phyloP scores from a whole-genome alignment of 2,888 invertebrate species.

The Eurytoma californica region DNA sequence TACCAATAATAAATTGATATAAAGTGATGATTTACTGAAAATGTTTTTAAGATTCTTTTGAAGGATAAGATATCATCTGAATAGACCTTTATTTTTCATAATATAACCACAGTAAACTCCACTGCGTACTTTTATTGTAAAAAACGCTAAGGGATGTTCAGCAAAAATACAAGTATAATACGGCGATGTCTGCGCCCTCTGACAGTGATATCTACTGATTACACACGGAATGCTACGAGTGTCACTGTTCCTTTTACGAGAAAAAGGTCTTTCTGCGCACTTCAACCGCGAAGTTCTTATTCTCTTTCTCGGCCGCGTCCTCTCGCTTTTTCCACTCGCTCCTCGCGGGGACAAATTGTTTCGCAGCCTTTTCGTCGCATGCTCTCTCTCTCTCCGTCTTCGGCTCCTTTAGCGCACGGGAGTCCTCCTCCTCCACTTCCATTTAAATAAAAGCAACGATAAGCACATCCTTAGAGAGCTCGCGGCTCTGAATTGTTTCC shows the following conservation, averaged over 20 bases:
- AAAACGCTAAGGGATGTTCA: not conserved
- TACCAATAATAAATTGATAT: too few relatives aligned
- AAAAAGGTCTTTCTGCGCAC: too few relatives aligned
- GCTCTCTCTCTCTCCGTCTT: not conserved
- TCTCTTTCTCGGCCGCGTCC: not conserved
- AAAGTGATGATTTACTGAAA: too few relatives aligned
- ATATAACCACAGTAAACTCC: too few relatives aligned
- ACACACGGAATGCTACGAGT: too few relatives aligned
- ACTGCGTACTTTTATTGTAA: too few relatives aligned
- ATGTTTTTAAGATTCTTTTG: too few relatives aligned
- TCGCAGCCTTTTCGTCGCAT: constrained; percentile 18
- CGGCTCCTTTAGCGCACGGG: not conserved
- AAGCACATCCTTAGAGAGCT: constrained; percentile 73
- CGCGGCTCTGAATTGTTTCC: constrained; percentile 74
- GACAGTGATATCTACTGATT: not conserved
- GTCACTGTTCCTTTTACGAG: too few relatives aligned
- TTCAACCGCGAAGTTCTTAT: too few relatives aligned
- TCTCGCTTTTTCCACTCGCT: not conserved
- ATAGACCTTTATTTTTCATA: too few relatives aligned
- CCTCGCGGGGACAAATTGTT: constrained; percentile 55
- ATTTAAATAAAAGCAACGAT: constrained; percentile 75
- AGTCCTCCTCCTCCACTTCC: constrained; percentile 67
- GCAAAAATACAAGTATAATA: not conserved
- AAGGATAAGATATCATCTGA: too few relatives aligned
- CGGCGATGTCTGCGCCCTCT: not conserved